Conservation (phyloP, 2,797 vertebrate genomes). For the Phalanger gymnotis region DNA sequence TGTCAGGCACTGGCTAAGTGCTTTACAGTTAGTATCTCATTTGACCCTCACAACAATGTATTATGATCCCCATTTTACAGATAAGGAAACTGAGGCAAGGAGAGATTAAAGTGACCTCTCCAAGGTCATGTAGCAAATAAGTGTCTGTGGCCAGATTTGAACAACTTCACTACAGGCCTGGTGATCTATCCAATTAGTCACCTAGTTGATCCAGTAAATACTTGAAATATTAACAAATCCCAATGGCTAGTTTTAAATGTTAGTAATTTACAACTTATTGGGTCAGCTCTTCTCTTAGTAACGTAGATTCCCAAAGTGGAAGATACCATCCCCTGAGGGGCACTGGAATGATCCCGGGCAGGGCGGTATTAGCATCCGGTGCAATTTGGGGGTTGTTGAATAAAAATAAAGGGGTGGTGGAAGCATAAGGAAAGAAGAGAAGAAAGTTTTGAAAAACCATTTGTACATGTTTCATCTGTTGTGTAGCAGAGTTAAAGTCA, state of each 20-base stretch:
- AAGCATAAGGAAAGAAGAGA: too few species aligned
- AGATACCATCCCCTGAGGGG: too few species aligned
- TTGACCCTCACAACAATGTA: background rate
- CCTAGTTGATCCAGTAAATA: background rate
- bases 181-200: background rate
- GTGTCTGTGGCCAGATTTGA: background rate
- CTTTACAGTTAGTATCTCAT: background rate
- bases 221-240: background rate
- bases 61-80: background rate
- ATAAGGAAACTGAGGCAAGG: background rate
- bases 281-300: too few species aligned
- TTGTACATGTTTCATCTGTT: too few species aligned
- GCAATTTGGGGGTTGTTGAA: too few species aligned
- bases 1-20: background rate
- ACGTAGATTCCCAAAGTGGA: too few species aligned
- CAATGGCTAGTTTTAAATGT: background rate
- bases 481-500: too few species aligned
- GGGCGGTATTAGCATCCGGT: too few species aligned
- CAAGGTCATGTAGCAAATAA: background rate
- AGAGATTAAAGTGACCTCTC: too few species aligned
- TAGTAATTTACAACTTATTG: background rate
- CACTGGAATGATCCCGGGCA: too few species aligned
- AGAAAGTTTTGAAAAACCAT: too few species aligned
- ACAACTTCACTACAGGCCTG: background rate
- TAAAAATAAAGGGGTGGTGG: too few species aligned